A percentile compares a stretch with the other conserved stretches of the same genome.
Conservation (phyloP, 2,797 vertebrate species). For the Acestrorhynchus altus region DNA sequence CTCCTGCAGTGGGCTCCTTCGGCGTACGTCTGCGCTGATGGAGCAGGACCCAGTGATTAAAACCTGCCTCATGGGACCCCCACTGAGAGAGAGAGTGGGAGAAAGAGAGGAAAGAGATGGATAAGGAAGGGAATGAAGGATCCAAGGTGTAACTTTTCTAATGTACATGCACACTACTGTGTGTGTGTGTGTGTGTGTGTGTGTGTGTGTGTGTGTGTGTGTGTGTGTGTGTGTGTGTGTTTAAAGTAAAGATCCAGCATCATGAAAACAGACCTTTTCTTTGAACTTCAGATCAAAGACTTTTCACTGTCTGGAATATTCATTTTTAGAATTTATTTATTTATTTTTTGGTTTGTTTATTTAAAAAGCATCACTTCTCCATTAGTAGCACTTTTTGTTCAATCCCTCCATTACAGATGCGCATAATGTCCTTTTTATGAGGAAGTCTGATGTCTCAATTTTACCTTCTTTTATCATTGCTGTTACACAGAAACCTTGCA, state of each 20-base stretch:
- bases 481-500: no score
- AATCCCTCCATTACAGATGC: not conserved
- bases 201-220: not conserved
- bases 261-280: not conserved
- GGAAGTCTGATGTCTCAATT: no score
- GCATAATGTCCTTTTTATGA: no score
- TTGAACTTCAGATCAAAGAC: not conserved
- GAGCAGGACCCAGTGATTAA: slow-evolving; percentile 93
- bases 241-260: not conserved
- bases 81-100: slow-evolving; percentile 76
- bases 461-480: no score
- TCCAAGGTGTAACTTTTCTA: not conserved
- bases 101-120: slow-evolving; percentile 16
- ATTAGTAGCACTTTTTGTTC: not conserved
- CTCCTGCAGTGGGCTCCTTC: slow-evolving; percentile 91
- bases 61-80: slow-evolving; percentile 93
- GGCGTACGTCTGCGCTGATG: slow-evolving; percentile 89
- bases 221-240: not conserved
- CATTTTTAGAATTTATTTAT: not conserved
- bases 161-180: not conserved
- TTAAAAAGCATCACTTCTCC: not conserved
- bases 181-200: not conserved
- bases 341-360: not conserved
- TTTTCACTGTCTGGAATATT: not conserved
- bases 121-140: not conserved